A percentile compares a stretch with the other conserved stretches of the same genome.
These are phyloP conservation scores for Phaethon lepturus DNA, from an alignment of 2,113 vertebrate genomes.

Conservation along the genomic window DNA sequence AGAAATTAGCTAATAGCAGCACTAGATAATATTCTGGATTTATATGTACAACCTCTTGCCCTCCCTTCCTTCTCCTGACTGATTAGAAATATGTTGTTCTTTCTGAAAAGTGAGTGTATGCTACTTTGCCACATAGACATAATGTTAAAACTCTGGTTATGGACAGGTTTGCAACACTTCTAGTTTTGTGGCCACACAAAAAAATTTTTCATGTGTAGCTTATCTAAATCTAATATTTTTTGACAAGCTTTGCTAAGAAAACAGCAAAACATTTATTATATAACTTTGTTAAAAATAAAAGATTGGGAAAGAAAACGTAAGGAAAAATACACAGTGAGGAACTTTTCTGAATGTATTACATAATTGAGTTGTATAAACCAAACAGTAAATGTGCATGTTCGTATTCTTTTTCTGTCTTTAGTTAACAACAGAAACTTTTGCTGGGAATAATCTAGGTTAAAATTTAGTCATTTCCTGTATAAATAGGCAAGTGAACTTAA, in stretches of 20 bases:
- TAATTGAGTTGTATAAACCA: neutral
- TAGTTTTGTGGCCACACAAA: neutral
- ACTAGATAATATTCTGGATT: neutral
- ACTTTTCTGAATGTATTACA: neutral
- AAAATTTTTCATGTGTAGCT: neutral
- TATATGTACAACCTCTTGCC: neutral
- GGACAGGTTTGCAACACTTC: neutral
- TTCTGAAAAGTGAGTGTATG: neutral
- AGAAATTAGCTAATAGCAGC: neutral
- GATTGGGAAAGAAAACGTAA: neutral
- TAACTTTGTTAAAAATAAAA: neutral
- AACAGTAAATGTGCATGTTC: neutral
- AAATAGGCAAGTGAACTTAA: neutral
- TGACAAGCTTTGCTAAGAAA: neutral
- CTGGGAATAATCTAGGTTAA: neutral
- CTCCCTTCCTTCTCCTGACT: neutral
- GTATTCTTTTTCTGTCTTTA: neutral
- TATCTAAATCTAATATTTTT: neutral
- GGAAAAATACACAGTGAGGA: neutral
- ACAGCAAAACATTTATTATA: neutral
- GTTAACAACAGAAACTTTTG: neutral
- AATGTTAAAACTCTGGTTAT: neutral
- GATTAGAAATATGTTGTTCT: neutral
- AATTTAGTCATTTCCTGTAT: neutral
- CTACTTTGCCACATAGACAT: neutral